phyloP scores from a whole-genome alignment of 2,888 invertebrate genomes.

The Chrysodeixis includens region DNA sequence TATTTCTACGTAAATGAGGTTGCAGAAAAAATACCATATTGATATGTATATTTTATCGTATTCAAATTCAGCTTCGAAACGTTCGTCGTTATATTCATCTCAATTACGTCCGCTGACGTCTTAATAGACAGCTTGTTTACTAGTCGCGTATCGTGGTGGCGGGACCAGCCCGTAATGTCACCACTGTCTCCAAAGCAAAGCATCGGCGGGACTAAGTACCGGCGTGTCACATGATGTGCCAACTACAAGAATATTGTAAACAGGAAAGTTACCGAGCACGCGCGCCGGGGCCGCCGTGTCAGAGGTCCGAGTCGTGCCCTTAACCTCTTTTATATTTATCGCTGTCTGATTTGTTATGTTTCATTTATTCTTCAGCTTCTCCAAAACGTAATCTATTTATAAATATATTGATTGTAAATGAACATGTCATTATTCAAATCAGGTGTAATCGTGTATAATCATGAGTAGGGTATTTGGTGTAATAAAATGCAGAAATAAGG shows the following conservation, averaged over 20 bases:
- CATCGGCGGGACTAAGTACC: constrained; percentile 13
- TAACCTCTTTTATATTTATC: constrained; percentile 80
- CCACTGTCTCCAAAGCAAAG: constrained; percentile 30
- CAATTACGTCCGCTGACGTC: constrained; percentile 39
- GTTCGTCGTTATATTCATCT: constrained; percentile 24
- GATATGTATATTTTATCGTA: constrained; percentile 18
- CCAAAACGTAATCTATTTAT: constrained; percentile 50
- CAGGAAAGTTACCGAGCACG: constrained; percentile 85
- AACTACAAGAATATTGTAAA: constrained; percentile 64
- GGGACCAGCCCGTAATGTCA: constrained; percentile 26
- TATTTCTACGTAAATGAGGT: constrained; percentile 37
- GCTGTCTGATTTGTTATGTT: constrained; percentile 56
- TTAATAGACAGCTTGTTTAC: constrained; percentile 37
- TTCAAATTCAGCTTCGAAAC: constrained; percentile 22
- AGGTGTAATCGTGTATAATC: constrained; percentile 9
- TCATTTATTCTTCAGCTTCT: constrained; percentile 63
- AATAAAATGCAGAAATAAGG: constrained; percentile 84
- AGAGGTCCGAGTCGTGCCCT: constrained; percentile 75
- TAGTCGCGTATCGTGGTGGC: constrained; percentile 29
- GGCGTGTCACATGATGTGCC: constrained; percentile 31
- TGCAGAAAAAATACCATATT: constrained; percentile 34
- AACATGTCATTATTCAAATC: constrained; percentile 23
- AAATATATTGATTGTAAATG: constrained; percentile 31
- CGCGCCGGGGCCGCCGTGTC: constrained; percentile 64
- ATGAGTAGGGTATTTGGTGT: constrained; percentile 46